Conservation (phyloP, 2,113 vertebrate genomes). For the Glaucidium brasilianum region DNA sequence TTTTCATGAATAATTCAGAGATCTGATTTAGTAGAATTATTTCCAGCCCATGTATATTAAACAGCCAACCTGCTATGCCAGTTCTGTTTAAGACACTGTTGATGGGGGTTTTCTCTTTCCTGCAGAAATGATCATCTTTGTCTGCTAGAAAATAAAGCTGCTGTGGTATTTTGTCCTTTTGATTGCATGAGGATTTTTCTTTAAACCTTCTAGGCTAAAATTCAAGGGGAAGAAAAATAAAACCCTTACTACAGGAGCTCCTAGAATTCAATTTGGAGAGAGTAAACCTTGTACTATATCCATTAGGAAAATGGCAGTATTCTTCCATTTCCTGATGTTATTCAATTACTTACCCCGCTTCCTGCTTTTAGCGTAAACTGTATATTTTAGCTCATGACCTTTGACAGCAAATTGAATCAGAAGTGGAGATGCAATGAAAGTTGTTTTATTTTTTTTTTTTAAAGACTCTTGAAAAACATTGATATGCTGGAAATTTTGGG, state of each 20-base stretch:
- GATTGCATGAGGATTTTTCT: slow-evolving; percentile 20
- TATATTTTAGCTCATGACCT: slow-evolving; percentile 70
- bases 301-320: slow-evolving; percentile 71
- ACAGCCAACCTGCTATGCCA: slow-evolving; percentile 36
- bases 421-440: slow-evolving; percentile 43
- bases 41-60: slow-evolving; percentile 62
- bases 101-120: slow-evolving; percentile 27
- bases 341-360: slow-evolving; percentile 62
- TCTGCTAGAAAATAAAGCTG: slow-evolving; percentile 57
- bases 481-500: slow-evolving; percentile 1
- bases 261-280: slow-evolving; percentile 70
- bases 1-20: slow-evolving; percentile 66
- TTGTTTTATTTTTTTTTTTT: background rate
- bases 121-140: slow-evolving; percentile 45
- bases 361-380: slow-evolving; percentile 67
- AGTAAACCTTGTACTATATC: slow-evolving; percentile 64
- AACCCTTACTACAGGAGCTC: slow-evolving; percentile 48
- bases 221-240: slow-evolving; percentile 55
- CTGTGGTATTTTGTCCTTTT: slow-evolving; percentile 46
- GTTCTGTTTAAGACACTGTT: slow-evolving; percentile 22
- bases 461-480: slow-evolving; percentile 37
- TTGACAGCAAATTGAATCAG: slow-evolving; percentile 62
- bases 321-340: slow-evolving; percentile 68
- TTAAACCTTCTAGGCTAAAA: slow-evolving; percentile 36
- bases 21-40: slow-evolving; percentile 59